phyloP scores from a whole-genome alignment of 2,113 vertebrate genomes.

The Atlantisia rogersi region DNA sequence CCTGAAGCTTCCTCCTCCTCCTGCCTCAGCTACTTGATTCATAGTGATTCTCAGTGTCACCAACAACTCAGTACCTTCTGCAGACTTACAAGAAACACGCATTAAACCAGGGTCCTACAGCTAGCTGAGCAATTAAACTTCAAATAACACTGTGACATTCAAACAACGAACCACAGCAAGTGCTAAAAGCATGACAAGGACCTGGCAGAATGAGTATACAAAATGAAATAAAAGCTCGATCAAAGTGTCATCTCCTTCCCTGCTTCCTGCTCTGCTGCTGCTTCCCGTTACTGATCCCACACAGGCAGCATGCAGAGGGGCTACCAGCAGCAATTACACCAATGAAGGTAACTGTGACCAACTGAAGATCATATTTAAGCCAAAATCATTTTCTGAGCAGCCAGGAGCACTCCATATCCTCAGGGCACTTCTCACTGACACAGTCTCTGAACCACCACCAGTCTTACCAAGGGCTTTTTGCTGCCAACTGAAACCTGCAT shows the following conservation, averaged over 20 bases:
- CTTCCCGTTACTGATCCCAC: accelerated
- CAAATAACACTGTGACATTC: background rate
- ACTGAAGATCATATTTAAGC: background rate
- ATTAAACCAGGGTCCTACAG: background rate
- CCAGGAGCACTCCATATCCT: background rate
- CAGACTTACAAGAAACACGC: background rate
- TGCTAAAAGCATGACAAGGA: background rate
- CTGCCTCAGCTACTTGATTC: background rate
- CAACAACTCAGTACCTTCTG: background rate
- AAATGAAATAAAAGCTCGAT: background rate
- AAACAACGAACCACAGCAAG: background rate
- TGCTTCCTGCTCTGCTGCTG: background rate
- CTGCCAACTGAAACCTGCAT: background rate
- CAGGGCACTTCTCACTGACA: background rate
- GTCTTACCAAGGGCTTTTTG: background rate
- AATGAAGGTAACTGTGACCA: background rate
- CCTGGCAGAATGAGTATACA: background rate
- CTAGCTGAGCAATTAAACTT: background rate
- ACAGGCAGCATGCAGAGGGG: background rate
- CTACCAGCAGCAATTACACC: background rate
- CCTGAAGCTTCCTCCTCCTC: background rate
- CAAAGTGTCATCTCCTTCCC: background rate
- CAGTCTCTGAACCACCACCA: background rate
- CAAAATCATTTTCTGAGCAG: background rate
- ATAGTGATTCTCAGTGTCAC: background rate